Evolutionary conservation across 2,888 invertebrate species (phyloP).

Genomic region (Troilus luridus): DNA sequence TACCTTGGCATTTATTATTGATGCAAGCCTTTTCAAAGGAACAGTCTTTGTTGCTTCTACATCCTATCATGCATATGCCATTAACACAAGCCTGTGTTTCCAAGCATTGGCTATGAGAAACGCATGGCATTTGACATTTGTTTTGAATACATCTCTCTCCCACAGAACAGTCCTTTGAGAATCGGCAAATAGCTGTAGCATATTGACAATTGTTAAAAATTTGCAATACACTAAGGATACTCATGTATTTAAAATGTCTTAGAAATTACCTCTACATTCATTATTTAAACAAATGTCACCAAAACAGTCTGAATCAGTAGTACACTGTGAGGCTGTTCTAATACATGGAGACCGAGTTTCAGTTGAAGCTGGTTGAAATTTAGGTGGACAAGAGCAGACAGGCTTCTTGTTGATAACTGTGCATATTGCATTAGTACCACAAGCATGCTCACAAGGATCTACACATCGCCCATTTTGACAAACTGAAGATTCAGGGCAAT

Average conservation of each 20-base stretch:
- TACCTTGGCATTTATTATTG: conserved; percentile 82
- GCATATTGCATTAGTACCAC: conserved; percentile 87
- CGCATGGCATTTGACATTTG: conserved; percentile 85
- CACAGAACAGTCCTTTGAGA: conserved; percentile 70
- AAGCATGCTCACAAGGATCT: conserved; percentile 86
- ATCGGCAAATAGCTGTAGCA: conserved; percentile 65
- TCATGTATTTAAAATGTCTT: not conserved
- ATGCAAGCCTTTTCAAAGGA: conserved; percentile 83
- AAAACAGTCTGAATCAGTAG: conserved; percentile 81
- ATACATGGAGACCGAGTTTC: conserved; percentile 80
- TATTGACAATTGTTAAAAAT: conserved; percentile 56
- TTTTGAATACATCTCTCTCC: conserved; percentile 86
- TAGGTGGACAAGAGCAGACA: conserved; percentile 83
- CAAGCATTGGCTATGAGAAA: conserved; percentile 85
- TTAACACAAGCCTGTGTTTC: conserved; percentile 84
- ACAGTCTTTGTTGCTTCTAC: conserved; percentile 88
- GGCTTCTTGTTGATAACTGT: conserved; percentile 82
- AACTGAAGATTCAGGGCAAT: conserved; percentile 82
- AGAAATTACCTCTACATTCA: conserved; percentile 78
- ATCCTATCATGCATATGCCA: conserved; percentile 86
- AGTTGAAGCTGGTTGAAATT: conserved; percentile 79
- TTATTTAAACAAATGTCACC: conserved; percentile 85
- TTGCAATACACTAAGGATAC: not conserved
- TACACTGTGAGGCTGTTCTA: conserved; percentile 78
- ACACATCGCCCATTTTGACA: conserved; percentile 81